A percentile compares a stretch with the other conserved stretches of the same genome.
Conservation (phyloP, 2,888 invertebrate genomes). For the Phortica okadai region DNA sequence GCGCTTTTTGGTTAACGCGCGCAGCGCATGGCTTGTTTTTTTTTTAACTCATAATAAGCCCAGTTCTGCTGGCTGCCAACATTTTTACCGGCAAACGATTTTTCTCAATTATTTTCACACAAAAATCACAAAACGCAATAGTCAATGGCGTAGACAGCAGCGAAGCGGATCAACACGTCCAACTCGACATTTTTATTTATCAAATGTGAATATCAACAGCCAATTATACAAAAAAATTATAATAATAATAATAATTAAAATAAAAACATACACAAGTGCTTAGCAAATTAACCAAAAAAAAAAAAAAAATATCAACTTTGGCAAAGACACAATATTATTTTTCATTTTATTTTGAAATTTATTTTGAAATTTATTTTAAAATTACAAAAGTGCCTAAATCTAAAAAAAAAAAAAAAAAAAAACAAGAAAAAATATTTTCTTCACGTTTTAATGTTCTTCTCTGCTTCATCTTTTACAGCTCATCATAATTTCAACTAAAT, state of each 20-base stretch:
- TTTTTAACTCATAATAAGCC: conserved; percentile 74
- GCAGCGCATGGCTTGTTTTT: conserved; percentile 50
- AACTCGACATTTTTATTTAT: conserved; percentile 68
- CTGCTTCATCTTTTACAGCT: conserved; percentile 60
- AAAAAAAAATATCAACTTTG: not conserved
- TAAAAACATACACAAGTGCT: not conserved
- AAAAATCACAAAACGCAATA: conserved; percentile 60
- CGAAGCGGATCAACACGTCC: conserved; percentile 64
- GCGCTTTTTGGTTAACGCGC: conserved; percentile 65
- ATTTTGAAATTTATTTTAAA: no score
- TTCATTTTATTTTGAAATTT: no score
- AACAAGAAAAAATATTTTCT: not conserved
- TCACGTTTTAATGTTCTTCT: not conserved
- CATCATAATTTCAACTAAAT: conserved; percentile 72
- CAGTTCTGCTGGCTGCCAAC: conserved; percentile 56
- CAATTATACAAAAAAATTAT: not conserved
- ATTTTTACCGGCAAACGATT: conserved; percentile 48
- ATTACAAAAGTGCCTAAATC: not conserved
- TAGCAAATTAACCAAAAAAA: not conserved
- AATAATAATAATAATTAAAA: conserved; percentile 35
- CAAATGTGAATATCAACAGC: conserved; percentile 59
- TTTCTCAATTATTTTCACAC: conserved; percentile 59
- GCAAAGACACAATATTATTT: no score
- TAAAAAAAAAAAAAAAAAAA: not conserved
- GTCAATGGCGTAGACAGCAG: conserved; percentile 69